Conservation (phyloP, 2,797 vertebrate species). For the Tragelaphus oryx region DNA sequence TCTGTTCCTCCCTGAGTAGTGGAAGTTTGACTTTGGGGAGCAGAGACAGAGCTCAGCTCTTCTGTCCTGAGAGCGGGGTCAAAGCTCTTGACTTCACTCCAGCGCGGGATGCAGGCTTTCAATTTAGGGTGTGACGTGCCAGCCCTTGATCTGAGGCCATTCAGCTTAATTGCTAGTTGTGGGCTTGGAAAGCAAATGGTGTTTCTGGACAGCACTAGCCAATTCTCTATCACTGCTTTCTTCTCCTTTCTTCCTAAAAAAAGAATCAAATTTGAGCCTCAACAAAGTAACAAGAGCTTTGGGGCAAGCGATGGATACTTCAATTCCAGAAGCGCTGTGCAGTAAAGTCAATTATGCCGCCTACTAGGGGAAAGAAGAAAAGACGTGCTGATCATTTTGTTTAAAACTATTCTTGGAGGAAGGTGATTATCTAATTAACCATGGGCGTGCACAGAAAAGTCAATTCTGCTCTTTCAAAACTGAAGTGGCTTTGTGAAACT, state of each 20-base stretch:
- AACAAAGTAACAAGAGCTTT: background rate
- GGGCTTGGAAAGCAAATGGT: conserved; percentile 54
- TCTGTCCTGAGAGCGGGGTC: conserved; percentile 71
- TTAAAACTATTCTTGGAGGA: background rate
- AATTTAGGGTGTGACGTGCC: conserved; percentile 56
- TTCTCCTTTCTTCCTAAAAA: conserved; percentile 47
- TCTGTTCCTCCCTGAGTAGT: background rate
- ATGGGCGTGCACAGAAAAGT: background rate
- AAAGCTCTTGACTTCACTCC: conserved; percentile 60
- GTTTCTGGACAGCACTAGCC: conserved; percentile 33
- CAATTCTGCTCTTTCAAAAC: background rate
- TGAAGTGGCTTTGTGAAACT: background rate
- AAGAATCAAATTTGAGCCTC: conserved; percentile 43
- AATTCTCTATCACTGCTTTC: conserved; percentile 20
- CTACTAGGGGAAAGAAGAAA: background rate
- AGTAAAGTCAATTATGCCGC: background rate
- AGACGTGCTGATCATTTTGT: background rate
- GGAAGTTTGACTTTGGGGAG: background rate
- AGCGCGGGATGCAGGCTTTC: conserved; percentile 55
- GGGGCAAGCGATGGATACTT: background rate
- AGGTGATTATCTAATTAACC: background rate
- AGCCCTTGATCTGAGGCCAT: conserved; percentile 23
- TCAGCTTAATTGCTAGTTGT: conserved; percentile 68
- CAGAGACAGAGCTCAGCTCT: background rate
- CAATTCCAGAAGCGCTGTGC: background rate